phyloP scores from a whole-genome alignment of 1,140 invertebrate genomes.

The Hestina assimilis region DNA sequence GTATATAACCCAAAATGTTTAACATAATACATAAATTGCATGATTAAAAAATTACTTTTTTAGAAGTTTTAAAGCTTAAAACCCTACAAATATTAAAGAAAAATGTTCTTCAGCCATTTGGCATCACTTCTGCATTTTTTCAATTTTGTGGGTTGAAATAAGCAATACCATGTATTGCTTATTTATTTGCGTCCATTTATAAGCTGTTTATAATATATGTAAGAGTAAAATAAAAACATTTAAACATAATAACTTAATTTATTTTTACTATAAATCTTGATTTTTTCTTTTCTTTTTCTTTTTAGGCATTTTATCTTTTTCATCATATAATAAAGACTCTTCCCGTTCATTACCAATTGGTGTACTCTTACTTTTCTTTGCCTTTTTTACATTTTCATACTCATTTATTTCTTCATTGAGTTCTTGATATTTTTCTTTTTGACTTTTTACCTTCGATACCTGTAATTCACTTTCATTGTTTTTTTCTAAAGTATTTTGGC shows the following conservation, averaged over 20 bases:
- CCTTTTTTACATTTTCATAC: conserved; percentile 21
- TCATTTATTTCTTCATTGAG: background rate
- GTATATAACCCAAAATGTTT: too few relatives aligned
- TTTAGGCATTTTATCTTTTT: conserved; percentile 44
- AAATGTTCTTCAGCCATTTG: too few relatives aligned
- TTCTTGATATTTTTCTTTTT: conserved; percentile 15
- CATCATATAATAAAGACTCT: conserved; percentile 13
- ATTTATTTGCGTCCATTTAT: too few relatives aligned
- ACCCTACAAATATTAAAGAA: too few relatives aligned
- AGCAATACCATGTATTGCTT: too few relatives aligned
- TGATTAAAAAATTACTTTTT: too few relatives aligned
- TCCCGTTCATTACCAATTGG: conserved; percentile 7
- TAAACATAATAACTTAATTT: background rate
- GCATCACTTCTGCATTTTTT: too few relatives aligned
- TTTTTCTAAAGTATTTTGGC: background rate
- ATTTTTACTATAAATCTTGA: conserved; percentile 24
- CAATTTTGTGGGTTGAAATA: too few relatives aligned
- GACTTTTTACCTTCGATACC: conserved; percentile 12
- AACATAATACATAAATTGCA: too few relatives aligned
- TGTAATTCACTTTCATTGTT: background rate
- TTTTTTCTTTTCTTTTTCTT: conserved; percentile 67
- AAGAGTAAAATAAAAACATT: too few relatives aligned
- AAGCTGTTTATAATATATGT: too few relatives aligned
- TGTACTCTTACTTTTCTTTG: conserved; percentile 19
- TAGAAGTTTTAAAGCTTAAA: too few relatives aligned